Percentiles rank a stretch among this genome's conserved stretches.
These are phyloP conservation scores for Leucoraja erinaceus DNA, from an alignment of 2,113 vertebrate genomes.

Conservation along the genomic window DNA sequence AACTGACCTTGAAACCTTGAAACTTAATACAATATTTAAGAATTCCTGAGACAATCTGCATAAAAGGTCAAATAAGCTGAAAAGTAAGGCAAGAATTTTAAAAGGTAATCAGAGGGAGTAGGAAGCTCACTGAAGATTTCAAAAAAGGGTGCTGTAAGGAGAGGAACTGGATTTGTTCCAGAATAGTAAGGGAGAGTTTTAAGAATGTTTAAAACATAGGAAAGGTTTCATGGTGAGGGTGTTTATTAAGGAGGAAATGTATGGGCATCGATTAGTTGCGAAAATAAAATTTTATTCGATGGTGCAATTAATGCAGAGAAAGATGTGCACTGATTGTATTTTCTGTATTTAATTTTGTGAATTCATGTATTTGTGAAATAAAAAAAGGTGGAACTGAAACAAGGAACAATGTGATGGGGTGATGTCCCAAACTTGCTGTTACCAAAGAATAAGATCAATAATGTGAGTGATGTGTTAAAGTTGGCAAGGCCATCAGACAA, in stretches of 20 bases:
- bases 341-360: no score
- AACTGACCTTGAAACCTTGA: no score
- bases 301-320: no score
- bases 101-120: neutral
- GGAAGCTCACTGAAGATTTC: neutral
- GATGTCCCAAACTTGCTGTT: neutral
- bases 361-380: neutral
- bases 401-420: neutral
- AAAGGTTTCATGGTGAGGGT: no score
- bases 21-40: neutral
- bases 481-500: neutral
- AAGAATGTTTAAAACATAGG: no score
- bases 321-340: no score
- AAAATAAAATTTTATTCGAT: no score
- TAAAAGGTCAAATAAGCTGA: neutral
- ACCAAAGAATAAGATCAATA: neutral
- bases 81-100: neutral
- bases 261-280: no score
- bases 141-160: neutral
- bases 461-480: neutral
- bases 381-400: neutral
- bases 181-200: no score
- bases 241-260: no score
- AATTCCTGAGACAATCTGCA: neutral
- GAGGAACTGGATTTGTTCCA: neutral